Evolutionary conservation across 2,888 invertebrate genomes (phyloP).

Genomic region (Hanleya hanleyi): DNA sequence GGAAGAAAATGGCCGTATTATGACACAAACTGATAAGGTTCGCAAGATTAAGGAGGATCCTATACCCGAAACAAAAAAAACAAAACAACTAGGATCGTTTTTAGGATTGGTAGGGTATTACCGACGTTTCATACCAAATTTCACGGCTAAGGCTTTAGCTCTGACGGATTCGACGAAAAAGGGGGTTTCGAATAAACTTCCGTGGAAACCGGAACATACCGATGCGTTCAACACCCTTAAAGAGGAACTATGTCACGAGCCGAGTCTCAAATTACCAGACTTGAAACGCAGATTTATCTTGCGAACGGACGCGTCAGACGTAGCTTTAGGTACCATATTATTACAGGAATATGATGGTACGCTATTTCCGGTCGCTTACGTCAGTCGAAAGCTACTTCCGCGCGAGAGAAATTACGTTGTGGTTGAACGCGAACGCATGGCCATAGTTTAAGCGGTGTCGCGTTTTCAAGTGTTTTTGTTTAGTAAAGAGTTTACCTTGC

Average conservation of each 20-base stretch:
- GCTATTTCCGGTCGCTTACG: too few species aligned
- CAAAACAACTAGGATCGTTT: neutral
- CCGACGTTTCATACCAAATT: constrained; percentile 20
- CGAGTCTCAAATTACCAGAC: neutral
- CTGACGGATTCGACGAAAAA: neutral
- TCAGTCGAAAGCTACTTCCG: too few species aligned
- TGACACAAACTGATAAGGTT: too few species aligned
- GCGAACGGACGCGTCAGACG: too few species aligned
- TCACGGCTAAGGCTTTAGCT: too few species aligned
- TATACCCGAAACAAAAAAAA: neutral
- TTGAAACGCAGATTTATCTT: too few species aligned
- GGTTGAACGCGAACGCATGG: constrained; percentile 42
- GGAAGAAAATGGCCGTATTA: too few species aligned
- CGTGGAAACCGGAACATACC: neutral
- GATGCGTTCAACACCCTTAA: neutral
- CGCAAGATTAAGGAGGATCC: neutral
- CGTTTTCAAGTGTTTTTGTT: neutral
- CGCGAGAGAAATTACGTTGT: too few species aligned
- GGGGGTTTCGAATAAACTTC: neutral
- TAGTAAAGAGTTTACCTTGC: too few species aligned
- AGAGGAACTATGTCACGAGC: neutral
- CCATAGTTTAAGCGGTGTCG: constrained; percentile 34
- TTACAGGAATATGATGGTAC: too few species aligned
- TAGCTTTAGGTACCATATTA: too few species aligned
- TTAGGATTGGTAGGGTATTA: neutral